Evolutionary conservation across 37 sponge, comb jelly and placozoan species (phyloP).

Genomic region (Beroe ovata): DNA sequence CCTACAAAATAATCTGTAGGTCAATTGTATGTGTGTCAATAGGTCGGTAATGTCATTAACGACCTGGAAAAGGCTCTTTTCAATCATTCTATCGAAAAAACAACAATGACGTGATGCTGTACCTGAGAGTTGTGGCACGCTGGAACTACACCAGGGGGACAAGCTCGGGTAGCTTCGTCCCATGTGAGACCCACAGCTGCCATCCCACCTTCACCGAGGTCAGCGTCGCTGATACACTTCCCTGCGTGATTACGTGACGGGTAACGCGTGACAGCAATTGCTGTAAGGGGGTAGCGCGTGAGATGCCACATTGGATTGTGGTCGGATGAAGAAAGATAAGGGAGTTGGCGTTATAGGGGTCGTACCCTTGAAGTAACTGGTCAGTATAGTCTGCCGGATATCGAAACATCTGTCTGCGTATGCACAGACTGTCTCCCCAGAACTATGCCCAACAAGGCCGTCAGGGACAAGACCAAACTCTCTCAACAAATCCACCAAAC

Average conservation of each 20-base stretch:
- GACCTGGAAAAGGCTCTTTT: no score
- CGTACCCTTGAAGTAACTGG: slow-evolving; percentile 67
- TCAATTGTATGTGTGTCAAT: no score
- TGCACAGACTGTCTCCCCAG: slow-evolving; percentile 67
- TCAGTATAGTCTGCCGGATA: slow-evolving; percentile 63
- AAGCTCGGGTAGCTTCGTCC: slow-evolving; percentile 6
- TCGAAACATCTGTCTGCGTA: slow-evolving; percentile 70
- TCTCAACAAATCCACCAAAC: slow-evolving; percentile 66
- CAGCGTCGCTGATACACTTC: slow-evolving; percentile 64
- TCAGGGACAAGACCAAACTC: slow-evolving; percentile 68
- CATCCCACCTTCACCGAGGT: slow-evolving; percentile 68
- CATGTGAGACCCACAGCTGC: slow-evolving; percentile 69
- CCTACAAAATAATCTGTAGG: no score
- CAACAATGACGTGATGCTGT: background rate
- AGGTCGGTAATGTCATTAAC: no score
- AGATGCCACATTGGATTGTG: no score
- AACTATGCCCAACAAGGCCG: slow-evolving; percentile 70
- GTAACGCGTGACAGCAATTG: no score
- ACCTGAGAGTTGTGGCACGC: slow-evolving; percentile 62
- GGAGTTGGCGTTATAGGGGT: no score
- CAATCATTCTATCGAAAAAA: background rate
- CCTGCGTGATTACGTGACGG: no score
- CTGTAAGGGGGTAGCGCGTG: no score
- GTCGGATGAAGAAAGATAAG: no score
- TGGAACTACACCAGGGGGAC: slow-evolving; percentile 65